These are phyloP conservation scores for Hapalemur alaotrensis DNA, from an alignment of 2,797 vertebrate genomes.

Conservation along the genomic window DNA sequence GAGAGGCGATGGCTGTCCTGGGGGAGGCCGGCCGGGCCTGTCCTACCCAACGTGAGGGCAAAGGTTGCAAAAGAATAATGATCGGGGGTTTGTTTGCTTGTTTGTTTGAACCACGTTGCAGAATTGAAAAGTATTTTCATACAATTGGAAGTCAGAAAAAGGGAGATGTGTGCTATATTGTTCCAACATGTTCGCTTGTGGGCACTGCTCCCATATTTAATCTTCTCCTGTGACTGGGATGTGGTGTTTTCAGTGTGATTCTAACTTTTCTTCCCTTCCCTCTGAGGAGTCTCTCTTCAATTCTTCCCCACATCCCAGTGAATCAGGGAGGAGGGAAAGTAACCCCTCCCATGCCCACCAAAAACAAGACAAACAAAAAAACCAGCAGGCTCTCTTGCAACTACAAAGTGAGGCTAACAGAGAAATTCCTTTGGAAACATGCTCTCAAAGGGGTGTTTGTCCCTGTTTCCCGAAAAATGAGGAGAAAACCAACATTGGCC, in stretches of 20 bases:
- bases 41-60: not conserved
- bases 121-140: not conserved
- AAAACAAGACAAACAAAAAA: not conserved
- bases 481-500: not conserved
- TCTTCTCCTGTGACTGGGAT: not conserved
- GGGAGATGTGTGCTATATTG: not conserved
- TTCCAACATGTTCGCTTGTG: not conserved
- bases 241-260: not conserved
- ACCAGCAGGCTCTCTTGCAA: not conserved
- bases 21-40: not conserved
- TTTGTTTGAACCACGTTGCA: not conserved
- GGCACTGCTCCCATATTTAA: fast-evolving
- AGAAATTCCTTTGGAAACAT: not conserved
- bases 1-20: not conserved
- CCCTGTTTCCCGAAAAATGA: not conserved
- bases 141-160: not conserved
- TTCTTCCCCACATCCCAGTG: not conserved
- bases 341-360: not conserved
- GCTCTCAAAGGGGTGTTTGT: not conserved
- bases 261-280: not conserved
- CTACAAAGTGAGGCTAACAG: not conserved
- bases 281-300: not conserved
- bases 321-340: not conserved
- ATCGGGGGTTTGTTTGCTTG: not conserved
- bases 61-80: not conserved